Base-by-base conservation (phyloP, 1,140 invertebrate genomes). In the Drosophila kohkoa region DNA sequence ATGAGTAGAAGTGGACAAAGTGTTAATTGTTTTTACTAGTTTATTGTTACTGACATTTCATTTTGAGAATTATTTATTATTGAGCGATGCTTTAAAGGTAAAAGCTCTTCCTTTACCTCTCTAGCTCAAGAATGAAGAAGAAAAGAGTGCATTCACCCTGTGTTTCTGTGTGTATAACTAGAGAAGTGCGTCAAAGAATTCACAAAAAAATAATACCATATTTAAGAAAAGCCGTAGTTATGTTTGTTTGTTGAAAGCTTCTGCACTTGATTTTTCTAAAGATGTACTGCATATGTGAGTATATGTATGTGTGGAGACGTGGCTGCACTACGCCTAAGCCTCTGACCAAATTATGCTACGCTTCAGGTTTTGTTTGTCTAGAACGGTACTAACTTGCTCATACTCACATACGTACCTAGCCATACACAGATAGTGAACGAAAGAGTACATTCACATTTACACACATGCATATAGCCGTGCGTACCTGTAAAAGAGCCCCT, bases 291-390 rank as follows among this genome's bases (percentile, higher is more conserved):
- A 32, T 38, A 15, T 41, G n/a, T 54, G 64, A 63, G 52, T 63
- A 13, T 55, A 49, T 71, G 52, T 64, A 11, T 51, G 43, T 41
- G 13, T 69, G 48, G 38, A 86, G 80, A 87, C 82, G 82, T 87
- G 82, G 82, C 82, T 87, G 80, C 83, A 88, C 75, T 87, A 73
- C 75, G 57, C 75, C 73, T 81, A 81, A 71, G 64, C 62, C 69
- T 48, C 70, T 80, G 81, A 83, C 77, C 81, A 83, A 83, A 83
- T 83, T 78, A 81, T 85, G 54, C 82, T 81, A 85, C 82, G 79
- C 82, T 88, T 89, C 83, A 89, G 83, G 83, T 88, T 88, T 83
- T 55, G 83, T 88, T 88, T 89, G 70, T 38, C 83, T 89, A 89
- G 85, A 88, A 88, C 83, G 83, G 83, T 88, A 88, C 83, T 88